Percentiles rank a stretch among this genome's conserved stretches.
These are phyloP conservation scores for Trichosurus vulpecula DNA, from an alignment of 2,797 vertebrate genomes.

Conservation along the genomic window DNA sequence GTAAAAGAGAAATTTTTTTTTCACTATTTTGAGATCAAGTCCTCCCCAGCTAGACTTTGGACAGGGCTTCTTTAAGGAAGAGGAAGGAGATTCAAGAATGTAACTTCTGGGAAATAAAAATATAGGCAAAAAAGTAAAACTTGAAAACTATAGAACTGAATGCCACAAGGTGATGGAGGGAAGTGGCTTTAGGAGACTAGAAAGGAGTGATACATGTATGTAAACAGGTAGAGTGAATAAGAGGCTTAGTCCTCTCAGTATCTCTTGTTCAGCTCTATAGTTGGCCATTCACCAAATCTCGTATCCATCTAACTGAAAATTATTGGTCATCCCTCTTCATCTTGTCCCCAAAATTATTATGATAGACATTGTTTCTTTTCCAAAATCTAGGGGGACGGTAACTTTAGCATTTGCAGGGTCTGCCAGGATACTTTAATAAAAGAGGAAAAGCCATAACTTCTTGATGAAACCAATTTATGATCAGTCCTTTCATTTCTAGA, in stretches of 20 bases:
- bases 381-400: not conserved
- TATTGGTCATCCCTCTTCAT: not conserved
- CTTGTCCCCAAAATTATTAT: not conserved
- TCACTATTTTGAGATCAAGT: not conserved
- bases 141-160: not conserved
- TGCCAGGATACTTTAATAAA: not conserved
- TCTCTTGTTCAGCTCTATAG: not conserved
- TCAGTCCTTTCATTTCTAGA: not conserved
- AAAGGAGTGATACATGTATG: not conserved
- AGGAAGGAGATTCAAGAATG: not conserved
- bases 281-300: not conserved
- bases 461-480: not conserved
- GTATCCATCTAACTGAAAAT: not conserved
- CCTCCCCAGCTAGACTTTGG: not conserved
- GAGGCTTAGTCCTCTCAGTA: not conserved
- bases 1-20: not conserved
- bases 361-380: not conserved
- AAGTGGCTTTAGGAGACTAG: not conserved
- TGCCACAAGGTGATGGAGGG: not conserved
- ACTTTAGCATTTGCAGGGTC: not conserved
- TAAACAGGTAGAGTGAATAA: not conserved
- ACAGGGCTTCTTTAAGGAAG: not conserved
- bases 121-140: not conserved
- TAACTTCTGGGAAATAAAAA: not conserved
- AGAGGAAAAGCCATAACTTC: not conserved